phyloP scores from a whole-genome alignment of 1,140 invertebrate species.

The Periplaneta americana region DNA sequence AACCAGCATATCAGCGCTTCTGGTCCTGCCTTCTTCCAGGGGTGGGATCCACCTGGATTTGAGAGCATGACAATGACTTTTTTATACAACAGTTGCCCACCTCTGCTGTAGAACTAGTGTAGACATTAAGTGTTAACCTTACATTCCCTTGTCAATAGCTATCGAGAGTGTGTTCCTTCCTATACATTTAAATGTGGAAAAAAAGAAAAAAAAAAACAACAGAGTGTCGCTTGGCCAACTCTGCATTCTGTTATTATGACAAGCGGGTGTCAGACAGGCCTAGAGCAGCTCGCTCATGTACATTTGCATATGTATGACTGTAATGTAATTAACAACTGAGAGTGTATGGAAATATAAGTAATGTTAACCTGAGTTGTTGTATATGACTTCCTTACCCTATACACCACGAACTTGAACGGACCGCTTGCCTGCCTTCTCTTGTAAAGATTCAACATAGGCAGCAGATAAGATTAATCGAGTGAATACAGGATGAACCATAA shows the following conservation, averaged over 20 bases:
- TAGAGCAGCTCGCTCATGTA: not conserved
- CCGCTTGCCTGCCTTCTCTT: too few species aligned
- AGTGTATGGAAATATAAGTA: not conserved
- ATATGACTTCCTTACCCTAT: too few species aligned
- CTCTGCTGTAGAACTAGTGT: not conserved
- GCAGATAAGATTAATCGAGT: too few species aligned
- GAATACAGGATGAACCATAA: too few species aligned
- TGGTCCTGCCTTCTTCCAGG: not conserved
- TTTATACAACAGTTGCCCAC: not conserved
- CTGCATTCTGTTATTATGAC: not conserved
- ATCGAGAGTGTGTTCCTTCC: not conserved
- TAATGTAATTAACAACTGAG: not conserved
- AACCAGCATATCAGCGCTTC: not conserved
- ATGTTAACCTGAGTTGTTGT: too few species aligned
- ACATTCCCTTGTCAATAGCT: not conserved
- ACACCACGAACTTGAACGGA: too few species aligned
- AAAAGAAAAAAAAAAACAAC: too few species aligned
- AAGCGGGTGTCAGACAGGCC: not conserved
- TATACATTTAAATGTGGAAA: too few species aligned
- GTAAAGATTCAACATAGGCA: too few species aligned
- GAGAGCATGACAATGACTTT: not conserved
- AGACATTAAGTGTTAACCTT: not conserved
- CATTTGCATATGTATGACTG: not conserved
- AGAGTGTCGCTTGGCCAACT: not conserved
- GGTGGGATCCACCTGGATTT: not conserved